Percentiles rank a stretch among this genome's conserved stretches.
phyloP scores from a whole-genome alignment of 2,888 invertebrate genomes.

The Serripes groenlandicus region DNA sequence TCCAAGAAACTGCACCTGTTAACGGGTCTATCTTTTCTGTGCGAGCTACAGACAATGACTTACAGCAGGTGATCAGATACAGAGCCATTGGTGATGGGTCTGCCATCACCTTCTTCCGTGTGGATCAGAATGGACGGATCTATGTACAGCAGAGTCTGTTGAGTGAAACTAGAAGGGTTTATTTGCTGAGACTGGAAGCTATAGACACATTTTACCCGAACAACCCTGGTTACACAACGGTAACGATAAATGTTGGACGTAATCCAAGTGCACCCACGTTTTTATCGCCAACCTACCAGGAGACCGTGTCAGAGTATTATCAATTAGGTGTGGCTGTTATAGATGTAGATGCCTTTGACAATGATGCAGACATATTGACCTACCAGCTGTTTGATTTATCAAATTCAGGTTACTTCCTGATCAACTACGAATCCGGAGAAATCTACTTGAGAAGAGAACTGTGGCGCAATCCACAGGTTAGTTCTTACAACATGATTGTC shows the following conservation, averaged over 20 bases:
- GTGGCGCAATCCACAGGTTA: slow-evolving; percentile 63
- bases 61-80: slow-evolving; percentile 68
- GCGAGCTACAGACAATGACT: slow-evolving; percentile 69
- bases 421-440: slow-evolving; percentile 95
- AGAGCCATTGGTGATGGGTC: slow-evolving; percentile 72
- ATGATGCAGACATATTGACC: slow-evolving; percentile 69
- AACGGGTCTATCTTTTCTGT: slow-evolving; percentile 62
- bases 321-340: slow-evolving; percentile 65
- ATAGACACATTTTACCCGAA: slow-evolving; percentile 79
- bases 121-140: slow-evolving; percentile 63
- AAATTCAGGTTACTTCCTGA: slow-evolving; percentile 90
- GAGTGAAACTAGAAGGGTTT: slow-evolving; percentile 61
- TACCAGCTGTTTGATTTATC: slow-evolving; percentile 61
- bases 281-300: slow-evolving; percentile 49
- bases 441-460: slow-evolving; percentile 88
- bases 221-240: slow-evolving; percentile 72
- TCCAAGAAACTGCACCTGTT: slow-evolving; percentile 64
- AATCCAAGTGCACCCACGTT: slow-evolving; percentile 91
- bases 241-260: slow-evolving; percentile 76
- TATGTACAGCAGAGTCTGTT: slow-evolving; percentile 68
- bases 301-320: slow-evolving; percentile 69
- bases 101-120: slow-evolving; percentile 72
- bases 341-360: slow-evolving; percentile 74
- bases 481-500: slow-evolving; percentile 73
- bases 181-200: slow-evolving; percentile 74